Evolutionary conservation across 2,797 vertebrate genomes (phyloP).

Genomic region (Taenioides sp.): DNA sequence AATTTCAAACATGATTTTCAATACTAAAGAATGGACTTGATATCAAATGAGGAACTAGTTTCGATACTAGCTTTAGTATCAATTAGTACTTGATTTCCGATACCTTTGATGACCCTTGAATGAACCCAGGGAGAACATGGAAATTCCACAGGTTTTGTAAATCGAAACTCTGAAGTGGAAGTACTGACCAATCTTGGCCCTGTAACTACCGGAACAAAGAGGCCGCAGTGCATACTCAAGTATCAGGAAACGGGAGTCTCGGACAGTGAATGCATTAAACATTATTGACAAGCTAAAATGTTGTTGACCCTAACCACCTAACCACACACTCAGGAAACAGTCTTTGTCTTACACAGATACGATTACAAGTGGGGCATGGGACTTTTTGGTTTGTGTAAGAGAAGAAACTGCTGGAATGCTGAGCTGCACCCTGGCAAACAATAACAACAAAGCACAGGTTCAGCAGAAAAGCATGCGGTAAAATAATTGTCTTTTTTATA

Average conservation of each 20-base stretch:
- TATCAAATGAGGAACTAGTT: too few species aligned
- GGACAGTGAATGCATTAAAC: constrained; percentile 10
- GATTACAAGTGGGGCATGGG: not conserved
- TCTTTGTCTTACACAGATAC: constrained; percentile 3
- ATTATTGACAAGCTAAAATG: constrained; percentile 1
- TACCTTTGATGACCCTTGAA: too few species aligned
- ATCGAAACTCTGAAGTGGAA: not conserved
- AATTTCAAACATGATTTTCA: too few species aligned
- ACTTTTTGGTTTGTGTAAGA: not conserved
- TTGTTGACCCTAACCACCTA: not conserved
- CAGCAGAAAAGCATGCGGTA: constrained; percentile 14
- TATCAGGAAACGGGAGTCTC: not conserved
- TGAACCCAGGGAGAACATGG: not conserved
- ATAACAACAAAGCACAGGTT: constrained; percentile 22
- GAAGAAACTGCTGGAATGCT: constrained; percentile 25
- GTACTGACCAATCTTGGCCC: not conserved
- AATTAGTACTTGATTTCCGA: too few species aligned
- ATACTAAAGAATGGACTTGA: too few species aligned
- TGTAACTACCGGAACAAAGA: not conserved
- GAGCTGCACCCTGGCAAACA: constrained; percentile 20
- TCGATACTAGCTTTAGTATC: too few species aligned
- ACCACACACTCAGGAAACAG: not conserved
- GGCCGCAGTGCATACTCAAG: not conserved
- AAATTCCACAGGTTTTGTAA: not conserved
- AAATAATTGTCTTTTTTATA: constrained; percentile 14